Base-by-base conservation (phyloP, 2,113 vertebrate genomes). In the Mustela nigripes region DNA sequence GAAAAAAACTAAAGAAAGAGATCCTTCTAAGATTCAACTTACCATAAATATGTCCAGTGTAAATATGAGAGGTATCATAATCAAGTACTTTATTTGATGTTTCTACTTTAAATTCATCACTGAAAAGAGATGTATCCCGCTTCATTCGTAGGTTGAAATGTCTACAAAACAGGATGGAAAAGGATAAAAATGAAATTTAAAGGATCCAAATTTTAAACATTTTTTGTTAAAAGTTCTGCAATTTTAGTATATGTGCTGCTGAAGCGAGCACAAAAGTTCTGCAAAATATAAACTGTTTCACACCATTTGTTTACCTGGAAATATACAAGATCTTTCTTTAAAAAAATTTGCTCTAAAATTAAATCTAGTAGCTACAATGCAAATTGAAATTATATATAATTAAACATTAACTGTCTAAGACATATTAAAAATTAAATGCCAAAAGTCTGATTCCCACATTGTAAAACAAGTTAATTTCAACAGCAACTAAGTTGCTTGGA, bases 21-120 rank as follows among this genome's bases (percentile, higher is more conserved):
- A 31, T 91, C 86, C 53, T 69, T 58, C 85, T 22, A 95, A 60
- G 58, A 26, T 42, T 91, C 39, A 74, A 99, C 99, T 99, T 98
- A 99, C 99, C 99, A 97, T 99, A 99, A 97, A 99, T 98, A 96
- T 99, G 99, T 97, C 99, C 99, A 97, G 99, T 99, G 99, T 99
- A 99, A 99, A 99, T 99, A 98, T 99, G 99, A 89, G 99, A 99
- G 65, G 99, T 99, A 98, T 99, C 99, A 94, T 99, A 98, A 95
- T 99, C 99, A 81, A 94, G 65, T 94, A 99, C 98, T 97, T 98
- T 98, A 97, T 99, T 99, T 69, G 99, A 99, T 67, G 99, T 98
- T 97, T 99, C 99, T 98, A 99, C 97, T 97, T 99, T 98, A 95
- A 99, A 99, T 97, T 99, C 99, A 91, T 99, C 99, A 98, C 99